Percentiles rank a stretch among this genome's conserved stretches.
phyloP scores from a whole-genome alignment of 2,797 vertebrate species.

The Perodicticus potto region DNA sequence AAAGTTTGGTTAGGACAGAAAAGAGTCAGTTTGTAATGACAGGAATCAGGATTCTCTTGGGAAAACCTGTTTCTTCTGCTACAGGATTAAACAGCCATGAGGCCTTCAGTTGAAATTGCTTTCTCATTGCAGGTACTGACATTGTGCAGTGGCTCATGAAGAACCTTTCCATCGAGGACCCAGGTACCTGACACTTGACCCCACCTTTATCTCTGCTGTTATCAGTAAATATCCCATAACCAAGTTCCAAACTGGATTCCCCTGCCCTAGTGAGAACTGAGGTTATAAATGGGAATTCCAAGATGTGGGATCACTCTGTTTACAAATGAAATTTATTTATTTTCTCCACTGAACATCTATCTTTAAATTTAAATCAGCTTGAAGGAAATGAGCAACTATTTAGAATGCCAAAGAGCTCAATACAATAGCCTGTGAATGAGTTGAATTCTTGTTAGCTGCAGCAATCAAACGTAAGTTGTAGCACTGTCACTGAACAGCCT shows the following conservation, averaged over 20 bases:
- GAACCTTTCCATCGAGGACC: conserved; percentile 95
- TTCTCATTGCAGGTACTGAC: conserved; percentile 92
- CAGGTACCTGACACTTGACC: conserved; percentile 89
- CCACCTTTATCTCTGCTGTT: neutral
- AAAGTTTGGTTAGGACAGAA: neutral
- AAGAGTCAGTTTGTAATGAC: neutral
- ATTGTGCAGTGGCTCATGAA: conserved; percentile 98
- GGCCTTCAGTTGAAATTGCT: conserved; percentile 10
- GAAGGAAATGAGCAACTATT: conserved; percentile 72
- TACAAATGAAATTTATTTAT: conserved; percentile 68
- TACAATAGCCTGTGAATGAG: conserved; percentile 61
- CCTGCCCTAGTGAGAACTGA: neutral
- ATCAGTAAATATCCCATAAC: neutral
- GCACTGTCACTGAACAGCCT: conserved; percentile 58
- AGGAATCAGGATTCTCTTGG: neutral
- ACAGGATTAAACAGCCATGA: neutral
- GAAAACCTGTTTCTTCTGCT: conserved; percentile 29
- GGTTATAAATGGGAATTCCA: neutral
- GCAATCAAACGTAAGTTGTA: conserved; percentile 82
- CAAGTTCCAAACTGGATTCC: neutral
- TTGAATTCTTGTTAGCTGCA: conserved; percentile 68
- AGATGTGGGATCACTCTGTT: conserved; percentile 26
- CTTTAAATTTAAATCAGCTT: conserved; percentile 73
- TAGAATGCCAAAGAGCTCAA: conserved; percentile 69
- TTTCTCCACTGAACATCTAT: conserved; percentile 61